phyloP scores from a whole-genome alignment of 1,140 invertebrate species.

The Physella acuta region DNA sequence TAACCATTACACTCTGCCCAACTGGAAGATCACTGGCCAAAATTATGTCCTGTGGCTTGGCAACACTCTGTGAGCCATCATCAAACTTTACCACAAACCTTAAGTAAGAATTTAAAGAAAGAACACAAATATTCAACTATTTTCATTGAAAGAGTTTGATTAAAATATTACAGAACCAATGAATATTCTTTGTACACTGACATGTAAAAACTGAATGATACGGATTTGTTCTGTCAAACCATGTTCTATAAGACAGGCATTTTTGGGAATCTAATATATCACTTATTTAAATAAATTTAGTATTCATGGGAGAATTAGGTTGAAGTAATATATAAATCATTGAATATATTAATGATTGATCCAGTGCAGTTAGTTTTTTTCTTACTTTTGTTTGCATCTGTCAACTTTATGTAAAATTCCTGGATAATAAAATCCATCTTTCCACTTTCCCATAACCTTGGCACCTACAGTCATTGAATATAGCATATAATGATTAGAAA shows the following conservation, averaged over 20 bases:
- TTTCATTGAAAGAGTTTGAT: neutral
- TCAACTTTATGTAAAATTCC: slow-evolving; percentile 27
- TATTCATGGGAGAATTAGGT: neutral
- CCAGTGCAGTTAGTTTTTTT: neutral
- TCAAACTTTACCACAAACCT: slow-evolving; percentile 38
- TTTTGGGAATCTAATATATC: neutral
- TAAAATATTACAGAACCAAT: neutral
- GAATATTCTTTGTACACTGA: neutral
- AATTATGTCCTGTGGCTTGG: slow-evolving; percentile 36
- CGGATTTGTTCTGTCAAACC: neutral
- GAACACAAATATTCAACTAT: neutral
- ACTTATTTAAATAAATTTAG: neutral
- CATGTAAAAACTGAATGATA: neutral
- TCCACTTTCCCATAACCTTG: slow-evolving; percentile 47
- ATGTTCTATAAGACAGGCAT: neutral
- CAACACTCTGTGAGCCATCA: slow-evolving; percentile 40
- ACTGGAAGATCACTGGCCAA: slow-evolving; percentile 38
- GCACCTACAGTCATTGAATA: slow-evolving; percentile 33
- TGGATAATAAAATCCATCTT: slow-evolving; percentile 49
- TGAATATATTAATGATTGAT: no score
- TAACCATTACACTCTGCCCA: slow-evolving; percentile 46
- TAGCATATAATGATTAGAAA: neutral
- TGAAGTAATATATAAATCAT: no score
- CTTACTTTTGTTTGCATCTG: slow-evolving; percentile 5
- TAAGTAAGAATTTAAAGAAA: neutral